phyloP scores from a whole-genome alignment of 2,113 vertebrate species.

The Otolemur garnettii region DNA sequence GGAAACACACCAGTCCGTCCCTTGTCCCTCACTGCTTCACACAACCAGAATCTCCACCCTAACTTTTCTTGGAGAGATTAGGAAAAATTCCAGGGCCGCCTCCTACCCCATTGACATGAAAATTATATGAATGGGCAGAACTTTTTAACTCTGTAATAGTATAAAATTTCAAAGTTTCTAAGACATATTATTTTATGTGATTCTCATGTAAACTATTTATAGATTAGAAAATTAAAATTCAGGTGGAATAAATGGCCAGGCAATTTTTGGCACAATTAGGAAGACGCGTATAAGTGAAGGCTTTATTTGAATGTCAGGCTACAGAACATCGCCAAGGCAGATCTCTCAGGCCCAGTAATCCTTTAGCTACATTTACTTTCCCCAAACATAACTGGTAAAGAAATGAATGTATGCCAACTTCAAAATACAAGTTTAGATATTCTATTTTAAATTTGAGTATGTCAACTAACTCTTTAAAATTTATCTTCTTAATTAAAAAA shows the following conservation, averaged over 20 bases:
- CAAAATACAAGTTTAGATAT: not conserved
- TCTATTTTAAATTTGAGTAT: not conserved
- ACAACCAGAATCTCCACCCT: rapidly evolving
- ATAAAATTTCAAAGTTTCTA: not conserved
- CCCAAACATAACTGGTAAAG: not conserved
- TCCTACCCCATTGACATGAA: not conserved
- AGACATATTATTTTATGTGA: not conserved
- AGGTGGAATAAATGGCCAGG: not conserved
- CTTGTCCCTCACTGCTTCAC: not conserved
- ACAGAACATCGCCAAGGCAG: not conserved
- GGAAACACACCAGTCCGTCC: not conserved
- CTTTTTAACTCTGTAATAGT: not conserved
- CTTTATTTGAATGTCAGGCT: too few species aligned
- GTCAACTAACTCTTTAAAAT: not conserved
- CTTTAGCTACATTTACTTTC: not conserved
- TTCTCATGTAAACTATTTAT: not conserved
- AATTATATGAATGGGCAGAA: not conserved
- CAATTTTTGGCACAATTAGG: not conserved
- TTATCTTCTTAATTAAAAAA: slow-evolving; percentile 7
- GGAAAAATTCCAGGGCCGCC: not conserved
- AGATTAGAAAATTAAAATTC: slow-evolving; percentile 25
- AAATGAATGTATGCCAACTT: not conserved
- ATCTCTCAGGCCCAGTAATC: not conserved
- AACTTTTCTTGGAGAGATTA: not conserved
- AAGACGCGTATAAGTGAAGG: not conserved